Evolutionary conservation across 2,888 invertebrate species (phyloP).

Genomic region (Branchellion lobata): DNA sequence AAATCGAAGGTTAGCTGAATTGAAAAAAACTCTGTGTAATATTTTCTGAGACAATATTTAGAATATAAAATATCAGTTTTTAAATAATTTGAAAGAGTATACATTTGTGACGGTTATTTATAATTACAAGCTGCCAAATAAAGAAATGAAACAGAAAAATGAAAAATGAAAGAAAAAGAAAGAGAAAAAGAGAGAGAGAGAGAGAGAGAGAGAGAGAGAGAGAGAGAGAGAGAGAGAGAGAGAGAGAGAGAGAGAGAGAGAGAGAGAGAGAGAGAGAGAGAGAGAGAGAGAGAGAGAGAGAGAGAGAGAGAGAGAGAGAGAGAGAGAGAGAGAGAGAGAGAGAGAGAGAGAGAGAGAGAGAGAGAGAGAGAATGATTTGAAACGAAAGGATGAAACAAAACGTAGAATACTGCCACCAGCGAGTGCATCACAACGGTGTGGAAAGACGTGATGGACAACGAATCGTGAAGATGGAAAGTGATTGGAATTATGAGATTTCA

Average conservation of each 20-base stretch:
- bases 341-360: slow-evolving; percentile 32
- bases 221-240: slow-evolving; percentile 22
- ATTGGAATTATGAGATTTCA: no score
- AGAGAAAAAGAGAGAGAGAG: background rate
- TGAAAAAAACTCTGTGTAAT: no score
- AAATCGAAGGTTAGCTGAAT: no score
- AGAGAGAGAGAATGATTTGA: background rate
- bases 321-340: slow-evolving; percentile 35
- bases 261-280: slow-evolving; percentile 22
- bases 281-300: slow-evolving; percentile 25
- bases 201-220: slow-evolving; percentile 28
- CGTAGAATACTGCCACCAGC: no score
- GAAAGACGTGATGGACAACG: no score
- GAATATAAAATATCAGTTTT: no score
- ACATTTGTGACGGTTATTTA: background rate
- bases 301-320: slow-evolving; percentile 34
- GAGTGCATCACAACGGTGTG: no score
- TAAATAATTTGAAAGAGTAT: no score
- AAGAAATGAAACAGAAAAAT: background rate
- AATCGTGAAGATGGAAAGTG: no score
- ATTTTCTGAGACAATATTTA: no score
- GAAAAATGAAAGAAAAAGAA: no score
- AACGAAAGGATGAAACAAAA: background rate
- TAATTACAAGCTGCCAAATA: background rate
- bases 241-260: slow-evolving; percentile 22